Base-by-base conservation (phyloP, 1,140 invertebrate species). In the Aphelinus atriplicis region DNA sequence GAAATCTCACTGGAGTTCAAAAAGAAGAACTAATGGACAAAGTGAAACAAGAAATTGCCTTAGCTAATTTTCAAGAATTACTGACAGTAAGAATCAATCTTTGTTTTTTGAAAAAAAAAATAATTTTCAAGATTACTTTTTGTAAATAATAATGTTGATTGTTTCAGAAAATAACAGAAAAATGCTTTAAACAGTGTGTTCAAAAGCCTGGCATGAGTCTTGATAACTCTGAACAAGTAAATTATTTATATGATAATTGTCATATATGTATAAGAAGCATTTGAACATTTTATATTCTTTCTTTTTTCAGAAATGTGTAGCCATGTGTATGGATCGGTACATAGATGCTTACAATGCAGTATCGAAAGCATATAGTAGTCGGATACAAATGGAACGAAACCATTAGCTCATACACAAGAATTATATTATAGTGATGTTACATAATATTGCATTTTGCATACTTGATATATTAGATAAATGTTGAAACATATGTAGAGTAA, bases 301-400 rank as follows among this genome's bases (percentile, higher is more conserved):
- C 56, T 57, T 68, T 76, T 92, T 91, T 66, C 89, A 96, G 92
- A 98, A 98, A 94, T 98, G 97, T 88, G 91, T 99, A 78, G 95
- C 96, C 9, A 96, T 98, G 95, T 98, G 96, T 86, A 98, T 98
- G 96, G 97, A 99, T 86, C 91, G 97, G 79, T 98, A 97, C 88
- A 97, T 98, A 94, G 97, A 98, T 86, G 92, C 96, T 4, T 97
- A 95, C 92, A 96, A 97, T 88, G 88, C 97, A 64, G 95, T 98
- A 48, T 96, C 95, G 10, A 90, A 92, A 85, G 92, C 95, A 1
- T 98, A 97, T 83, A 93, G 92, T 81, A 92, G 90, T 84, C 90
- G 96, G 83, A 89, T 97, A 79, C 94, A 96, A 84, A 89, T 91
- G 79, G 94, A 96, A 86, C 89, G 91, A 53, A 53, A 6, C 51